A percentile compares a stretch with the other conserved stretches of the same genome.
These are phyloP conservation scores for Channallabes apus DNA, from an alignment of 2,797 vertebrate genomes.

Conservation along the genomic window DNA sequence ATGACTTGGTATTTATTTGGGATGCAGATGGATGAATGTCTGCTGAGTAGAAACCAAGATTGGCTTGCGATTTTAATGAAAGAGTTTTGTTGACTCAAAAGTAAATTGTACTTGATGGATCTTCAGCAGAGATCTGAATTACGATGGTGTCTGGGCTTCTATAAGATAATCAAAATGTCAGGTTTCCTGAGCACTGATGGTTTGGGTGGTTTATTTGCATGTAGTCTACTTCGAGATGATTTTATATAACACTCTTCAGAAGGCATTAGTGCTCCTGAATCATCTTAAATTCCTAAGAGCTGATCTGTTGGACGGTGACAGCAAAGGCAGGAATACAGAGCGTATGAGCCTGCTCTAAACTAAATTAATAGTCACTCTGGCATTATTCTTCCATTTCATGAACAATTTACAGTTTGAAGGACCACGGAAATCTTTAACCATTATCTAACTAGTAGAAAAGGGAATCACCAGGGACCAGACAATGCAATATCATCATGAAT, in stretches of 20 bases:
- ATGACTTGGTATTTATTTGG: slow-evolving; percentile 19
- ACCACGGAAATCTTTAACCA: not conserved
- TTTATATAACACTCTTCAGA: not conserved
- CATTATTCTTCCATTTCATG: not conserved
- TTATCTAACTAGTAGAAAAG: not conserved
- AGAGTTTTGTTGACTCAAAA: slow-evolving; percentile 16
- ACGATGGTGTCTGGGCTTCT: slow-evolving; percentile 1
- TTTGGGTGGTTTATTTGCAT: not conserved
- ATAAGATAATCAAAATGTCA: not conserved
- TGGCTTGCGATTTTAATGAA: slow-evolving; percentile 13
- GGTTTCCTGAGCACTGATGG: not conserved
- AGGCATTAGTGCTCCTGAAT: not conserved
- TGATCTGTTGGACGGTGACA: not conserved
- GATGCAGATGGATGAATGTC: slow-evolving; percentile 16
- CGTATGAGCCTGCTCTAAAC: not conserved
- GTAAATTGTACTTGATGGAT: not conserved
- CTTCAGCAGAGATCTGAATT: not conserved
- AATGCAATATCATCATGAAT: no score
- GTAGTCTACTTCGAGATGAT: not conserved
- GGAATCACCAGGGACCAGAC: no score
- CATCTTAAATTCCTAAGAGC: not conserved
- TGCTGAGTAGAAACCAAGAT: not conserved
- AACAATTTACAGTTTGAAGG: not conserved
- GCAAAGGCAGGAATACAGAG: not conserved
- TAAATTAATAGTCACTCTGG: not conserved